Evolutionary conservation across 53 echinoderm and acorn worm species (phyloP).

Genomic region (Glandiceps talaboti): DNA sequence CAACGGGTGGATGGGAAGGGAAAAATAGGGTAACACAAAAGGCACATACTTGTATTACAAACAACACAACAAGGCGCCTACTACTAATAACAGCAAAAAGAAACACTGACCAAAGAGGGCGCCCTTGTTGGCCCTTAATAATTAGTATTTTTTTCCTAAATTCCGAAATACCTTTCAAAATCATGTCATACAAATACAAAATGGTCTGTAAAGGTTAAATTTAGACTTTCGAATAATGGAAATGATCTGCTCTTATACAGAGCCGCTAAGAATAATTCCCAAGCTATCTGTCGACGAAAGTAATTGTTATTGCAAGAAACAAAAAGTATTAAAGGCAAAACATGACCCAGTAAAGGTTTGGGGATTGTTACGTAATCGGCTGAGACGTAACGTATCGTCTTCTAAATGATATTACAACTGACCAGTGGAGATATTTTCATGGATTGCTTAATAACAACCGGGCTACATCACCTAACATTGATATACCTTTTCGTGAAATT

Average conservation of each 20-base stretch:
- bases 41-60: too few species aligned
- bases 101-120: too few species aligned
- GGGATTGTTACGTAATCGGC: not conserved
- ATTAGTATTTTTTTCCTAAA: too few species aligned
- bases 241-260: not conserved
- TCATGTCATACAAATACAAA: too few species aligned
- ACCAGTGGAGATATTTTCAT: not conserved
- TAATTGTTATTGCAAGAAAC: not conserved
- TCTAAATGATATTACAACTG: not conserved
- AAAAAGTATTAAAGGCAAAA: not conserved
- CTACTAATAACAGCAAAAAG: too few species aligned
- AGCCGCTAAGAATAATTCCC: not conserved
- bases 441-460: not conserved
- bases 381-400: not conserved
- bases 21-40: too few species aligned
- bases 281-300: not conserved
- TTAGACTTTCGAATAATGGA: not conserved
- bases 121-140: too few species aligned
- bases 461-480: not conserved
- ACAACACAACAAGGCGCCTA: too few species aligned
- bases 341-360: not conserved
- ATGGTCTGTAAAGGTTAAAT: too few species aligned
- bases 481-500: not conserved
- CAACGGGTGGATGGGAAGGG: too few species aligned
- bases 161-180: too few species aligned